Conservation (phyloP, 1,140 invertebrate genomes). For the Drosophila ohnishii region DNA sequence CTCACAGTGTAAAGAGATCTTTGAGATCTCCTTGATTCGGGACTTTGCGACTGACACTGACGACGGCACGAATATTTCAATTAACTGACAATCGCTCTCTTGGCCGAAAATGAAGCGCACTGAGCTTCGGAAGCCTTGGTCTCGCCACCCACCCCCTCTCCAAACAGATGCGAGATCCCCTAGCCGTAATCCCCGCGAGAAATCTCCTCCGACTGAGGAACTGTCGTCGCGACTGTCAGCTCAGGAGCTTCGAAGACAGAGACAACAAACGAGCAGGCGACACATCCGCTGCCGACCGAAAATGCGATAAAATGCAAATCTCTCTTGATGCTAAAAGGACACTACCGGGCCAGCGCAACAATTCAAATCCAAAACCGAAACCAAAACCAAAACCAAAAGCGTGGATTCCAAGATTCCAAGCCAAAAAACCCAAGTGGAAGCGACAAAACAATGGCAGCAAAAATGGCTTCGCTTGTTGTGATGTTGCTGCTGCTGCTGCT, state of each 20-base stretch:
- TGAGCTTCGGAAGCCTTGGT: constrained; percentile 25
- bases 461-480: constrained; percentile 61
- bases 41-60: constrained; percentile 44
- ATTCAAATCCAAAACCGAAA: constrained; percentile 40
- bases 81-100: constrained; percentile 67
- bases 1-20: constrained; percentile 24
- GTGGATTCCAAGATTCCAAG: constrained; percentile 31
- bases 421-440: constrained; percentile 48
- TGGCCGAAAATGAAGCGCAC: constrained; percentile 64
- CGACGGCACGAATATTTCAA: constrained; percentile 77
- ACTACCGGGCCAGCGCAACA: constrained; percentile 51
- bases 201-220: constrained; percentile 25
- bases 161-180: not conserved
- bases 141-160: not conserved
- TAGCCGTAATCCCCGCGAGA: constrained; percentile 3
- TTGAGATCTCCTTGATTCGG: constrained; percentile 1
- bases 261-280: constrained; percentile 45
- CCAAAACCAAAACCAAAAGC: constrained; percentile 21
- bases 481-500: constrained; percentile 30
- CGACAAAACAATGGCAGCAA: constrained; percentile 63
- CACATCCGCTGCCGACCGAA: constrained; percentile 62
- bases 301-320: constrained; percentile 82
- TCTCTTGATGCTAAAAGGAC: constrained; percentile 80
- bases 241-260: constrained; percentile 59
- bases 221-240: constrained; percentile 28